These are phyloP conservation scores for Pantherophis vulpinus DNA, from an alignment of 2,797 vertebrate genomes.

Conservation along the genomic window DNA sequence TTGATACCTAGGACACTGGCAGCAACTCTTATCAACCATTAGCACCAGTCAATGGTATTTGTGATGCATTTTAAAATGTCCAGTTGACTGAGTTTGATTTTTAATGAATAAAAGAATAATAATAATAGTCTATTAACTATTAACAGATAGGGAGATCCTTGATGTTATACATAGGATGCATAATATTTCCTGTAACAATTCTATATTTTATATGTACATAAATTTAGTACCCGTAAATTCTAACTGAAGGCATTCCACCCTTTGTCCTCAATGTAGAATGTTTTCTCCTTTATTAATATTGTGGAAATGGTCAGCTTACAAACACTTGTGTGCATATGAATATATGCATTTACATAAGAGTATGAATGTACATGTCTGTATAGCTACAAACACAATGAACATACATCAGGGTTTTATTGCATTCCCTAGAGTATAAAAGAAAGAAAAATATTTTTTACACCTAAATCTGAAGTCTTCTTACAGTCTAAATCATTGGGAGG, in stretches of 20 bases:
- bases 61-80: too few relatives aligned
- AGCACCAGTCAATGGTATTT: too few relatives aligned
- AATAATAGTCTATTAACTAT: background rate
- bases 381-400: background rate
- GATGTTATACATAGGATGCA: background rate
- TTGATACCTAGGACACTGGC: too few relatives aligned
- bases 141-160: background rate
- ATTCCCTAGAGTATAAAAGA: slow-evolving; percentile 61
- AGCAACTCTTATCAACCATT: too few relatives aligned
- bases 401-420: background rate
- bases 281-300: background rate
- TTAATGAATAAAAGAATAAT: too few relatives aligned
- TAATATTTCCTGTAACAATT: background rate
- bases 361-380: background rate
- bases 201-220: background rate
- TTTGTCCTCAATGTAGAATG: background rate
- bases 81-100: too few relatives aligned
- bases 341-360: background rate
- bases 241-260: background rate
- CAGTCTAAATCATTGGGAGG: slow-evolving; percentile 71
- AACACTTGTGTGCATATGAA: background rate
- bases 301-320: background rate
- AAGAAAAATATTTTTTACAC: slow-evolving; percentile 62
- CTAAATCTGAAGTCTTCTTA: slow-evolving; percentile 70
- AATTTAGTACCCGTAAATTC: background rate